Percentiles rank a stretch among this genome's conserved stretches.
Evolutionary conservation across 92 coral and sea anemone species (phyloP).

Genomic region (Parazoanthus atlanticus): DNA sequence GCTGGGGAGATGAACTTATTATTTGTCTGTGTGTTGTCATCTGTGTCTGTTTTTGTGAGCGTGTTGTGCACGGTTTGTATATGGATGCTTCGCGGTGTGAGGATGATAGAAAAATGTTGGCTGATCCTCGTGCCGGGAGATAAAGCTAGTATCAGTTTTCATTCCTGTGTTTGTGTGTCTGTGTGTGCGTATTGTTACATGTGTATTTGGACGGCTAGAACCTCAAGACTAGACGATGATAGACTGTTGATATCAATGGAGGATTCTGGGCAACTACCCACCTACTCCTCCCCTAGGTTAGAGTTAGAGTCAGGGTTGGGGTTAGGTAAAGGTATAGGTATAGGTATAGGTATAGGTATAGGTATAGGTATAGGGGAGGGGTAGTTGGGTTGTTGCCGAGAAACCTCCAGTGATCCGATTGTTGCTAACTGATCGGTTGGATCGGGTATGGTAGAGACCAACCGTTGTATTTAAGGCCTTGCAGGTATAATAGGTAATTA

Average conservation of each 20-base stretch:
- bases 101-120: constrained; percentile 83
- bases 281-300: no score
- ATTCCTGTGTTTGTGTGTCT: not conserved
- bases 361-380: no score
- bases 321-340: no score
- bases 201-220: constrained; percentile 95
- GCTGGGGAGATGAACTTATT: constrained; percentile 97
- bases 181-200: constrained; percentile 72
- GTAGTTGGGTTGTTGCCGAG: no score
- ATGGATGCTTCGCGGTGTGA: constrained; percentile 95
- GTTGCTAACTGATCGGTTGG: constrained; percentile 73
- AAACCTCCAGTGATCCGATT: no score
- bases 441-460: constrained; percentile 89
- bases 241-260: no score
- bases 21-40: not conserved
- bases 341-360: no score
- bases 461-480: constrained; percentile 6
- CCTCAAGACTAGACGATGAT: constrained; percentile 92
- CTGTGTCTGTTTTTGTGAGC: not conserved
- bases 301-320: no score
- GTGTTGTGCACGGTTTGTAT: constrained; percentile 90
- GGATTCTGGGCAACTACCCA: no score
- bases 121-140: constrained; percentile 93
- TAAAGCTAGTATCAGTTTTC: constrained; percentile 83
- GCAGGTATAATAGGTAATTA: no score